phyloP scores from a whole-genome alignment of 2,797 vertebrate genomes.

The Hippoglossus hippoglossus region DNA sequence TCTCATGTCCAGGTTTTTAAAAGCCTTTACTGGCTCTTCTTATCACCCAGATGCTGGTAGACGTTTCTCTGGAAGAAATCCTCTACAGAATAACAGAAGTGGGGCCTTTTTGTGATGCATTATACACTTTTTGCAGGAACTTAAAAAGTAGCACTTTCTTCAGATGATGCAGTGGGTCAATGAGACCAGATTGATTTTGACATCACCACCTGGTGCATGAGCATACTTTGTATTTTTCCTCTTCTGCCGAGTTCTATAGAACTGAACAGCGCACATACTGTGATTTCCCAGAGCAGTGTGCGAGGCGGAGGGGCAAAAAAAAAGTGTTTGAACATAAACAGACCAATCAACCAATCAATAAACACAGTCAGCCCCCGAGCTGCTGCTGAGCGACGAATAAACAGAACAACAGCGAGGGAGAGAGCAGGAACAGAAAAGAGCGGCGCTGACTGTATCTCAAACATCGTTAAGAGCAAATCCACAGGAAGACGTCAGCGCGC shows the following conservation, averaged over 20 bases:
- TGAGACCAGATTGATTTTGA: conserved; percentile 60
- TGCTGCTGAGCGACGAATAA: conserved; percentile 57
- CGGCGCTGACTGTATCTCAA: conserved; percentile 40
- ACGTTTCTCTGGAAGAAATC: background rate
- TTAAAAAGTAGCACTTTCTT: conserved; percentile 1
- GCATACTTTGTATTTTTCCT: conserved; percentile 37
- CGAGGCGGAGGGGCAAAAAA: background rate
- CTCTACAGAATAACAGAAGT: background rate
- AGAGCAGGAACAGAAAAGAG: conserved; percentile 31
- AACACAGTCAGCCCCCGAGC: conserved; percentile 42
- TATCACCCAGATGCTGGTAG: background rate
- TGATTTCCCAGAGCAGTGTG: conserved; percentile 59
- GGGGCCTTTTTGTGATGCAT: background rate
- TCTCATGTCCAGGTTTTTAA: background rate
- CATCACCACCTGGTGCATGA: conserved; percentile 45
- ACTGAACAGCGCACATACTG: conserved; percentile 32
- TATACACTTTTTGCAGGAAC: conserved; percentile 25
- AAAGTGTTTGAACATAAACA: conserved; percentile 65
- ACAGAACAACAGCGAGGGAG: conserved; percentile 42
- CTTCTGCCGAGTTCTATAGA: conserved; percentile 32
- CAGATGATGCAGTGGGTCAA: conserved; percentile 20
- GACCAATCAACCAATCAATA: conserved; percentile 74
- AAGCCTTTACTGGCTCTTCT: background rate
- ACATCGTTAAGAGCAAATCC: conserved; percentile 37
- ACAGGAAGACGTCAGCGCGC: conserved; percentile 28